These are phyloP conservation scores for Cyprinodon brontotheroides DNA, from an alignment of 2,113 vertebrate genomes.

Conservation along the genomic window DNA sequence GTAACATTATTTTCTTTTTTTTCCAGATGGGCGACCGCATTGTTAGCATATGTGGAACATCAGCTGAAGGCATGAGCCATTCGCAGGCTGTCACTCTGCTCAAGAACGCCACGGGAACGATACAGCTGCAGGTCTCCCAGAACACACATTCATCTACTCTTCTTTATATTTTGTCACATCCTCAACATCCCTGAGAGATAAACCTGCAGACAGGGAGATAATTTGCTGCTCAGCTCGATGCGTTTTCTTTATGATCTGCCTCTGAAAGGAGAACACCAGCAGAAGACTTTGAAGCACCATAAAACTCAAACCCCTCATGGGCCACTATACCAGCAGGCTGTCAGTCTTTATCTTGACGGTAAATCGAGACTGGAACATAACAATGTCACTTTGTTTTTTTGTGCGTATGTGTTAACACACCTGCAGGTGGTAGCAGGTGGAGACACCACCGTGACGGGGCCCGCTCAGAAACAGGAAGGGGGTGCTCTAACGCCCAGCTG, in stretches of 20 bases:
- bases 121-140: constrained; percentile 89
- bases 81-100: constrained; percentile 90
- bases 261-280: constrained; percentile 8
- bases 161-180: background rate
- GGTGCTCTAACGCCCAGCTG: constrained; percentile 82
- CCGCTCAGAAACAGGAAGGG: constrained; percentile 80
- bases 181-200: background rate
- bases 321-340: constrained; percentile 5
- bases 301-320: constrained; percentile 17
- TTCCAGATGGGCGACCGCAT: constrained; percentile 94
- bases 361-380: constrained; percentile 12
- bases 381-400: constrained; percentile 11
- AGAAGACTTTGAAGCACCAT: constrained; percentile 33
- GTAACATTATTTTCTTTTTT: background rate
- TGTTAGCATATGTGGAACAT: constrained; percentile 88
- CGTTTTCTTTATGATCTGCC: background rate
- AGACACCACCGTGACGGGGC: constrained; percentile 89
- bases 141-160: constrained; percentile 5
- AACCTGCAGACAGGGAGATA: constrained; percentile 2
- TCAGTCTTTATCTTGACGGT: constrained; percentile 31
- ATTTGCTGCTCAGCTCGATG: background rate
- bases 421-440: constrained; percentile 89
- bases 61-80: constrained; percentile 93
- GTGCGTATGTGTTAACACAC: constrained; percentile 4
- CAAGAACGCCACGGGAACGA: constrained; percentile 88